These are phyloP conservation scores for Metaphire vulgaris DNA, from an alignment of 1,140 invertebrate species.

Conservation along the genomic window DNA sequence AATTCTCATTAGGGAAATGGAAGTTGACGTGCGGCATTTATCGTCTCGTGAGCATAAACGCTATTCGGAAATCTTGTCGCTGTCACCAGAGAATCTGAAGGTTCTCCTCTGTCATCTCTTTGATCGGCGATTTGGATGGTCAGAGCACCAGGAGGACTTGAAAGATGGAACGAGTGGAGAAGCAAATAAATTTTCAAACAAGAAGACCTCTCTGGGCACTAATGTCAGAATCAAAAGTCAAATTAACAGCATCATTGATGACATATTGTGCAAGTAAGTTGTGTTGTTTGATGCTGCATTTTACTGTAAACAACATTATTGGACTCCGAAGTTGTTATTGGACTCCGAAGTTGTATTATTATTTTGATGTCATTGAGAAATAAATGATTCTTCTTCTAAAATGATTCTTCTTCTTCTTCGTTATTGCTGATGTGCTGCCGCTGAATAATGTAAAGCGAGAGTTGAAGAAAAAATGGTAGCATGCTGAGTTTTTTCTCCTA, in stretches of 20 bases:
- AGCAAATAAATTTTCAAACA: too few relatives aligned
- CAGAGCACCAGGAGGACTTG: slow-evolving; percentile 32
- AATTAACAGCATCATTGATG: slow-evolving; percentile 29
- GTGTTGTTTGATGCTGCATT: neutral
- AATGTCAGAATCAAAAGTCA: slow-evolving; percentile 14
- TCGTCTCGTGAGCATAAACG: neutral
- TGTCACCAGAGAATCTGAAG: neutral
- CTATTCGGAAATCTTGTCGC: neutral
- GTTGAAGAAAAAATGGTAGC: too few relatives aligned
- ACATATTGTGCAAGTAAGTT: slow-evolving; percentile 29
- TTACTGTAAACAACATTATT: too few relatives aligned
- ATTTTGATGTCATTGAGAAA: too few relatives aligned
- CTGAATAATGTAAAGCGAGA: too few relatives aligned
- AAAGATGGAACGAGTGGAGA: slow-evolving; percentile 3
- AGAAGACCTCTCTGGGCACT: neutral
- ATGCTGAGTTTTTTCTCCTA: too few relatives aligned
- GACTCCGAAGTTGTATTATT: too few relatives aligned
- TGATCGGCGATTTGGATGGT: slow-evolving; percentile 37
- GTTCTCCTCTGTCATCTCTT: slow-evolving; percentile 32
- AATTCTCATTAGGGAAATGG: too few relatives aligned
- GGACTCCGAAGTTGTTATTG: too few relatives aligned
- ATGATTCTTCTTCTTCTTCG: too few relatives aligned
- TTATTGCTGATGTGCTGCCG: too few relatives aligned
- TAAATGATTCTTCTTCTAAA: too few relatives aligned
- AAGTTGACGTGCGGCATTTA: neutral